These are phyloP conservation scores for Bembecia ichneumoniformis DNA, from an alignment of 2,888 invertebrate species.

Conservation along the genomic window DNA sequence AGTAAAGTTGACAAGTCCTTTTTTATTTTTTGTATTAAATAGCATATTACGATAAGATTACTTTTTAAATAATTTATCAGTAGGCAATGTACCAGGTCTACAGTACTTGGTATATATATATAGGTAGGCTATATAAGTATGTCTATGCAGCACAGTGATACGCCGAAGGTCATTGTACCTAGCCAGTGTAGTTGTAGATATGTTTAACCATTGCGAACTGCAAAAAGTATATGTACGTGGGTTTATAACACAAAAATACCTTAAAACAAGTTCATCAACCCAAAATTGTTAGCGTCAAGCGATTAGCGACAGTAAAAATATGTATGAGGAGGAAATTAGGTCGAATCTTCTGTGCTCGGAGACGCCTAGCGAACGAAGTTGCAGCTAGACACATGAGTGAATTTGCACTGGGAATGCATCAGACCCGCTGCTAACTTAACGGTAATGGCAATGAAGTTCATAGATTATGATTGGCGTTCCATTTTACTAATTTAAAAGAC, in stretches of 20 bases:
- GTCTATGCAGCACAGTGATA: constrained; percentile 18
- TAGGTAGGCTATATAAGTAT: background rate
- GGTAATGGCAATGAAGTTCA: constrained; percentile 59
- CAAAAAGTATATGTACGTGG: constrained; percentile 33
- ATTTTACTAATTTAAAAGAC: background rate
- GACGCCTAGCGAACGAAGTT: constrained; percentile 20
- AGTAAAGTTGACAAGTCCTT: too few relatives aligned
- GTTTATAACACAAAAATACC: constrained; percentile 37
- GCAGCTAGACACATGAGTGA: constrained; percentile 34
- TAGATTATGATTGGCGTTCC: constrained; percentile 60
- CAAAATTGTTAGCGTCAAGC: constrained; percentile 31
- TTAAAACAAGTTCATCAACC: constrained; percentile 48
- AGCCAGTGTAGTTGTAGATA: background rate
- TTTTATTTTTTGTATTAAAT: too few relatives aligned
- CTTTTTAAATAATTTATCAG: too few relatives aligned
- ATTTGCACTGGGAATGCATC: constrained; percentile 52
- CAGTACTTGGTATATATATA: too few relatives aligned
- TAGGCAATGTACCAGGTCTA: too few relatives aligned
- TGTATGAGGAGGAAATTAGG: constrained; percentile 14
- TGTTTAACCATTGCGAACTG: constrained; percentile 16
- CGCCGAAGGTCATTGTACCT: constrained; percentile 40
- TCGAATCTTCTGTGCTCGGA: constrained; percentile 4
- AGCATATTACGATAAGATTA: too few relatives aligned
- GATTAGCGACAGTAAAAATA: constrained; percentile 24
- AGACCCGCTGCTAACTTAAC: constrained; percentile 43